Evolutionary conservation across 2,797 vertebrate species (phyloP), one percentile per base, ranked within the genome.

Genomic region (Ammospiza maritima): DNA sequence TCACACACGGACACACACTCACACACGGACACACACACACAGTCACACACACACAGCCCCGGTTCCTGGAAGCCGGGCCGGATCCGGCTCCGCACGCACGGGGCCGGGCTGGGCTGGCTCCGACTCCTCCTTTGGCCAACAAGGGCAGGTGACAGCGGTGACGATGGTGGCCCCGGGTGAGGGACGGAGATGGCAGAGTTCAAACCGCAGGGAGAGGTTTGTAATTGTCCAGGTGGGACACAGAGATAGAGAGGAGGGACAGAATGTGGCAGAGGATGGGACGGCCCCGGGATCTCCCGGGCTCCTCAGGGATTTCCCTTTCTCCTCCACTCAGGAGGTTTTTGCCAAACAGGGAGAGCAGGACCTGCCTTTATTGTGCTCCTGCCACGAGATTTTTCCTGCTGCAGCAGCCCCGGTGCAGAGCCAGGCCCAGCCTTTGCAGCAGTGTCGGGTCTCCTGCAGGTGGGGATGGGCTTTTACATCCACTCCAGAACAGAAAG

Each of bases 61-160:
- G 12, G 90, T 92, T 96, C 96, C 96, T 96, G 95, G 95, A 94
- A 93, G 44, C 67, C 81, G 40, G 91, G 3, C 71, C 29, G 89
- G 89, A 95, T 96, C 92, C 84, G 71, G 95, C 92, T 94, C 2
- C 0, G 71, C 5, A 1, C 0, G 34, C 4, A 1, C 1, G 18
- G 74, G 85, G 88, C 83, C 32, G 82, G 92, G 87, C 81, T 62
- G 69, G 92, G 87, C 81, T 62, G 69, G 4, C 82, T 16, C 64
- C 64, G 89, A 23, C 94, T 90, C 95, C 96, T 94, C 96, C 96
- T 87, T 96, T 73, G 92, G 30, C 94, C 96, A 96, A 95, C 95
- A 96, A 62, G 48, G 26, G 67, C 74, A 42, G 53, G 64, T 1
- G 9, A 61, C 29, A 75, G 75, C 29, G 15, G 6, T 62, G 16